Evolutionary conservation across 1,140 invertebrate genomes (phyloP).

Genomic region (Ostrea edulis): DNA sequence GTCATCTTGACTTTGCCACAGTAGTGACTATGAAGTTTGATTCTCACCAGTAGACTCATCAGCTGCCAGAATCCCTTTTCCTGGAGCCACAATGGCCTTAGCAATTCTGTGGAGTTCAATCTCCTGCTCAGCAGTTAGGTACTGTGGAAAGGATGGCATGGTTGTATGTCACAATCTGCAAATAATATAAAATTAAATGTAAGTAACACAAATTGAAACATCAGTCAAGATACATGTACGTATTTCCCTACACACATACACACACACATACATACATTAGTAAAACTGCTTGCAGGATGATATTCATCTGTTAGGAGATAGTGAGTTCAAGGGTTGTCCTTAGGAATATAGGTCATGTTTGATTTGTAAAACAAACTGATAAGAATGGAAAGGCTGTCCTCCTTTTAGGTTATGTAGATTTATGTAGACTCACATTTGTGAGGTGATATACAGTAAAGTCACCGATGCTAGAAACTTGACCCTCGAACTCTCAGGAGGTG

Average conservation of each 20-base stretch:
- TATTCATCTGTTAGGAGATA: neutral
- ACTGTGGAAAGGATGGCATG: conserved; percentile 79
- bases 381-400: neutral
- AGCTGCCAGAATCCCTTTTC: conserved; percentile 87
- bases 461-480: neutral
- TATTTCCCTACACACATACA: neutral
- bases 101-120: conserved; percentile 93
- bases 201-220: neutral
- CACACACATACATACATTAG: neutral
- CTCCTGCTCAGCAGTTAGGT: conserved; percentile 91
- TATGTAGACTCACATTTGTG: neutral
- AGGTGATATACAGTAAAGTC: neutral
- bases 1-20: too few relatives aligned
- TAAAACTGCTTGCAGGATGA: neutral
- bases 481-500: too few relatives aligned
- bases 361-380: neutral
- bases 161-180: neutral
- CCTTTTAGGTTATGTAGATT: neutral
- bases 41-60: conserved; percentile 82
- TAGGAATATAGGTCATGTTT: neutral
- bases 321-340: neutral
- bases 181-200: neutral
- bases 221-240: neutral
- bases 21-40: neutral
- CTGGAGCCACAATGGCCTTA: conserved; percentile 88